Conservation (phyloP, 2,113 vertebrate species). For the Megalops atlanticus region DNA sequence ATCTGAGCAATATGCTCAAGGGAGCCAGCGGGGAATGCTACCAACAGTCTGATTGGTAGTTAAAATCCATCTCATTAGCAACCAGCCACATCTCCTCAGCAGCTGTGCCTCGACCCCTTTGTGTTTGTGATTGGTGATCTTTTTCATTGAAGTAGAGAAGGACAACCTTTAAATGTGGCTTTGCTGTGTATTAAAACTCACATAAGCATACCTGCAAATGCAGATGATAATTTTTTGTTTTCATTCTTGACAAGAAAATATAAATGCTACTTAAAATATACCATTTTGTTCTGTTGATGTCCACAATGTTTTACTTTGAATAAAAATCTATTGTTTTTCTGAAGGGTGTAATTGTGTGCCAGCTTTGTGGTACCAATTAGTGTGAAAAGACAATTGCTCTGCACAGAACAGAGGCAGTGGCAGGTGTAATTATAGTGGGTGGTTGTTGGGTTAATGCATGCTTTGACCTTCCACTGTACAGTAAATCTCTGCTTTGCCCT, state of each 20-base stretch:
- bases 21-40: too few relatives aligned
- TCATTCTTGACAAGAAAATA: background rate
- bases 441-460: too few relatives aligned
- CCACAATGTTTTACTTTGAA: background rate
- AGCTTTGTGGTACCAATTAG: background rate
- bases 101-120: background rate
- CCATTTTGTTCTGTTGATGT: background rate
- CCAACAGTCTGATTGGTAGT: too few relatives aligned
- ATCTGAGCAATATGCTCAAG: too few relatives aligned
- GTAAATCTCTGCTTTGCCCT: background rate
- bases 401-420: background rate
- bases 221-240: background rate
- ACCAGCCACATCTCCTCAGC: background rate
- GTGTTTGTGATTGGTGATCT: background rate
- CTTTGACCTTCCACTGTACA: background rate
- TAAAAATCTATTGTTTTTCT: background rate
- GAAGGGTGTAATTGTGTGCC: background rate
- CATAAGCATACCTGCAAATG: background rate
- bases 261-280: too few relatives aligned
- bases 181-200: background rate
- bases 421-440: background rate
- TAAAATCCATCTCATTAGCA: background rate
- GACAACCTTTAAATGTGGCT: too few relatives aligned
- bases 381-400: background rate
- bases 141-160: background rate